A percentile compares a stretch with the other conserved stretches of the same genome.
These are phyloP conservation scores for Pyrrhura leucotis DNA, from an alignment of 2,797 vertebrate genomes.

Conservation along the genomic window DNA sequence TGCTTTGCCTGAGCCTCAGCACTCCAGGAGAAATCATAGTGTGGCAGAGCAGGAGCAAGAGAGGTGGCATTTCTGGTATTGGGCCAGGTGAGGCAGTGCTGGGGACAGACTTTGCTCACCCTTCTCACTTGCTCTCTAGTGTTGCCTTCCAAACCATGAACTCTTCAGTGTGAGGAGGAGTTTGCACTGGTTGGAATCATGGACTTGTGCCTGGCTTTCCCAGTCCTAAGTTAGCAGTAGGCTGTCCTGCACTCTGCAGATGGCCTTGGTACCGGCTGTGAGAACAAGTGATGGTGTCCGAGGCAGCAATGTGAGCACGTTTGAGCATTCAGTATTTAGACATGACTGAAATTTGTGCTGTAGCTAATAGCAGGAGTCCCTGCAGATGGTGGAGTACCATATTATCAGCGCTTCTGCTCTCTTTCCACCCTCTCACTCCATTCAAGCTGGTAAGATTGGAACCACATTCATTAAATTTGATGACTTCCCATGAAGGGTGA, in stretches of 20 bases:
- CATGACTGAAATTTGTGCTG: neutral
- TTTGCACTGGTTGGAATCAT: neutral
- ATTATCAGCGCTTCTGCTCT: neutral
- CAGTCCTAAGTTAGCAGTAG: neutral
- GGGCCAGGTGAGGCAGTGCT: neutral
- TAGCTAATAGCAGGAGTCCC: neutral
- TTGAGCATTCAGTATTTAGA: neutral
- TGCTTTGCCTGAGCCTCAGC: conserved; percentile 16
- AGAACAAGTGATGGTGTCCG: neutral
- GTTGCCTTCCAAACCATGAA: neutral
- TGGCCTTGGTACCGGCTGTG: neutral
- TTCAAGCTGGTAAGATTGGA: neutral
- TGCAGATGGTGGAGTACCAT: neutral
- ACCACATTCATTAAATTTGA: neutral
- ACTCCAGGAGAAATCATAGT: neutral
- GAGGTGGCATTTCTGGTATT: neutral
- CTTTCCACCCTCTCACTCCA: neutral
- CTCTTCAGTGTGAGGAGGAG: neutral
- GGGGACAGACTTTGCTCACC: neutral
- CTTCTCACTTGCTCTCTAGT: neutral
- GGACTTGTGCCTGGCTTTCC: neutral
- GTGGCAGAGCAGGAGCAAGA: neutral
- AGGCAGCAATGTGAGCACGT: neutral
- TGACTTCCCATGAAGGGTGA: neutral
- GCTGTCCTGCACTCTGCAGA: neutral